phyloP scores from a whole-genome alignment of 2,113 vertebrate species.

The Lepisosteus oculatus region DNA sequence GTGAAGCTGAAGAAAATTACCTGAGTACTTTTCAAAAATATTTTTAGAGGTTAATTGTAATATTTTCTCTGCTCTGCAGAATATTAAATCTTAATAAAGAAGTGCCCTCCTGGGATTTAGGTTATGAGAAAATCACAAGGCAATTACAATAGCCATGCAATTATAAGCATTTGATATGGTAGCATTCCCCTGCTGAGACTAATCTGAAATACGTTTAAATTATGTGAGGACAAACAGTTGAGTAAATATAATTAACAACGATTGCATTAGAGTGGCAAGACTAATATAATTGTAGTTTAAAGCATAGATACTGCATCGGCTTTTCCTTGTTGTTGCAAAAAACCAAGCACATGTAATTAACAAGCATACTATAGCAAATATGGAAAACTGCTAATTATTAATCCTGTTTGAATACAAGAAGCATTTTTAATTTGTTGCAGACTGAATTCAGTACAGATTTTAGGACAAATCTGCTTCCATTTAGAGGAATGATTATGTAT shows the following conservation, averaged over 20 bases:
- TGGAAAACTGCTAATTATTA: too few species aligned
- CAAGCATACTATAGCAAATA: too few species aligned
- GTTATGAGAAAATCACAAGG: slow-evolving; percentile 11
- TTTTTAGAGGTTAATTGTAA: slow-evolving; percentile 2
- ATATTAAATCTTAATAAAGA: slow-evolving; percentile 1
- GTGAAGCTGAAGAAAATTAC: too few species aligned
- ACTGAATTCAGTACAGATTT: too few species aligned
- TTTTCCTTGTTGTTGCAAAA: not conserved
- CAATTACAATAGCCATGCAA: slow-evolving; percentile 8
- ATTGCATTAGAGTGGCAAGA: not conserved
- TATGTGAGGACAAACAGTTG: slow-evolving; percentile 6
- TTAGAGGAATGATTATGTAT: too few species aligned
- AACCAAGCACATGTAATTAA: too few species aligned
- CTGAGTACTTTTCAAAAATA: not conserved
- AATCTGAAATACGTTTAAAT: not conserved
- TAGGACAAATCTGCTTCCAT: too few species aligned
- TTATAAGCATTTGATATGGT: slow-evolving; percentile 3
- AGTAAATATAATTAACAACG: not conserved
- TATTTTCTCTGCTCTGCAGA: not conserved
- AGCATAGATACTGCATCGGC: not conserved
- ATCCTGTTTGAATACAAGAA: too few species aligned
- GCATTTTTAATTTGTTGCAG: too few species aligned
- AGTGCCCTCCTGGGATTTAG: not conserved
- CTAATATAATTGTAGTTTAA: not conserved
- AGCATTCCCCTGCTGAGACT: not conserved